These are phyloP conservation scores for Syrmaticus mikado DNA, from an alignment of 2,113 vertebrate genomes.

Conservation along the genomic window DNA sequence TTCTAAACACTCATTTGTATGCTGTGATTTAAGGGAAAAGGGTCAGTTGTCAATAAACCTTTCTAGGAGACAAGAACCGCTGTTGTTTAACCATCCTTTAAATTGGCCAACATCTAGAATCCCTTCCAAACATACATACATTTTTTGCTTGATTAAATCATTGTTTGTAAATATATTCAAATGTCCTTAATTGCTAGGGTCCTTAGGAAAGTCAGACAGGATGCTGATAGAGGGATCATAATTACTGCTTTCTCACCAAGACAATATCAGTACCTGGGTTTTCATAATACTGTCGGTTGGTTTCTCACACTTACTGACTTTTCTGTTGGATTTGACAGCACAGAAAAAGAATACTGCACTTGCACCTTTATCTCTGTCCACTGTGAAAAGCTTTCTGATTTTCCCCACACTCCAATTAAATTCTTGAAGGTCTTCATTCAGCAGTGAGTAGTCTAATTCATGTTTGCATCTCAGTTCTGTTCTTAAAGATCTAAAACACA, in stretches of 20 bases:
- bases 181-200: neutral
- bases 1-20: neutral
- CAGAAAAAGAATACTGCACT: neutral
- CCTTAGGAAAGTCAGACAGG: neutral
- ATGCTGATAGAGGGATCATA: neutral
- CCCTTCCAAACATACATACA: neutral
- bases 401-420: slow-evolving; percentile 1
- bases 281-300: neutral
- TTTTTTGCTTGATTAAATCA: neutral
- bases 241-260: neutral
- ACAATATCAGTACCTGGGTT: neutral
- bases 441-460: slow-evolving; percentile 14
- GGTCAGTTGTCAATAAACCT: neutral
- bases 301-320: neutral
- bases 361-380: neutral
- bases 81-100: neutral
- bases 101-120: neutral
- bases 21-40: neutral
- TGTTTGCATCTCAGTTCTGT: neutral
- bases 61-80: neutral
- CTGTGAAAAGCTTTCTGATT: neutral
- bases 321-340: neutral
- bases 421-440: slow-evolving; percentile 16
- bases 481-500: slow-evolving; percentile 10
- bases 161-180: neutral